phyloP scores from a whole-genome alignment of 2,113 vertebrate genomes.

The Dipodomys spectabilis region DNA sequence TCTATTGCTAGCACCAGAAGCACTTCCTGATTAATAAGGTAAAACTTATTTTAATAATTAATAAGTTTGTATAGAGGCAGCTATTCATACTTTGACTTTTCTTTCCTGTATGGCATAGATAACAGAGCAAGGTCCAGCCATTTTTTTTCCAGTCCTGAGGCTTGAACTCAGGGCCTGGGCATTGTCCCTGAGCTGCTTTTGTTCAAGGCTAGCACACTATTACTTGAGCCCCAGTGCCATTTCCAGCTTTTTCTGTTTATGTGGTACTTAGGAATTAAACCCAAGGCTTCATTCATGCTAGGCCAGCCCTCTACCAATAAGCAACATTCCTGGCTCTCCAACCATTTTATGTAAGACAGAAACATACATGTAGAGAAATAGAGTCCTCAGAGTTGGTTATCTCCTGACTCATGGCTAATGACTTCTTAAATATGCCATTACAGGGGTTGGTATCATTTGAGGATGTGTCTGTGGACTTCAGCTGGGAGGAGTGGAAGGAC shows the following conservation, averaged over 20 bases:
- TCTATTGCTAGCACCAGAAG: not conserved
- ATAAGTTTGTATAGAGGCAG: not conserved
- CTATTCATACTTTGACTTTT: not conserved
- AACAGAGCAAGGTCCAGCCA: not conserved
- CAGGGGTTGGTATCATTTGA: conserved; percentile 38
- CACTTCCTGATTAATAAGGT: not conserved
- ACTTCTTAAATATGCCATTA: not conserved
- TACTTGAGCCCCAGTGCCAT: too few species aligned
- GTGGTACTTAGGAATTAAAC: too few species aligned
- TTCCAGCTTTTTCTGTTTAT: too few species aligned
- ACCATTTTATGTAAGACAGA: not conserved
- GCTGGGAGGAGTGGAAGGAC: conserved; percentile 35
- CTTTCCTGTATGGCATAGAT: too few species aligned
- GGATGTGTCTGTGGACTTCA: conserved; percentile 40
- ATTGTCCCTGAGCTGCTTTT: too few species aligned
- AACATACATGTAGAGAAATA: not conserved
- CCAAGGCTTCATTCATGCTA: too few species aligned
- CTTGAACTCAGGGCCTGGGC: too few species aligned
- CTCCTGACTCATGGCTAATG: not conserved
- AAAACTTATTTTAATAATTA: not conserved
- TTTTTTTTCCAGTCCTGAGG: too few species aligned
- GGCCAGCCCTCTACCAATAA: too few species aligned
- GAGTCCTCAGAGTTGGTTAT: not conserved
- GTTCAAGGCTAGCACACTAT: too few species aligned
- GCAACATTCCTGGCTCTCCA: too few species aligned